Base-by-base conservation (phyloP, 1,140 invertebrate species). In the Zaprionus gabonicus region DNA sequence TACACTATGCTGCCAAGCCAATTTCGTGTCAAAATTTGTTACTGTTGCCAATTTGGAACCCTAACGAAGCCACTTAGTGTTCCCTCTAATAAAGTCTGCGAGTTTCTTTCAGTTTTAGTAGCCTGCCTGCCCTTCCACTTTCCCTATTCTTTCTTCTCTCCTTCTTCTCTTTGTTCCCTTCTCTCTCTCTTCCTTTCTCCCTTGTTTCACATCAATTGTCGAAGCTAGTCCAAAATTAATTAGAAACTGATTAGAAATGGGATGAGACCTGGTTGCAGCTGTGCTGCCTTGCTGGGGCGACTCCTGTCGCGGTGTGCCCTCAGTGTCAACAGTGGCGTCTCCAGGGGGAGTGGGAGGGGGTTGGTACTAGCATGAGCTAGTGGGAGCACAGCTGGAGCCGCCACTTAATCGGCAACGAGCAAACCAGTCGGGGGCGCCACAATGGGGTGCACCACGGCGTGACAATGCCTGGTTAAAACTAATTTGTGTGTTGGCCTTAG, bases 401-500 rank as follows among this genome's bases (percentile, higher is more conserved):
- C 17, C 78, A 76, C 85, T 90, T 88, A 88, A 88, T 90, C 84
- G 84, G 78, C 68, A 46, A n/a, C 15, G 4, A n/a, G 41, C 41
- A n/a, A 90, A 71, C 68, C 74, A 59, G 63, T 68, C 75, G 55
- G 63, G 63, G 49, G 69, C 55, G 66, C 55, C 62, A 79, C 85
- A 88, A 83, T 88, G 81, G 81, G 81, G 71, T 65, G 68, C 84
- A 81, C 69, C 81, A 72, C 75, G 81, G 81, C 84, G 84, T 88
- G 84, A 90, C 84, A 90, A 83, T 82, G 85, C 71, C 84, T 81
- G 85, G 81, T 84, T 88, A 84, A 88, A 88, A 88, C 84, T 88
- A 88, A 88, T 88, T 88, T 88, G 81, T 84, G 78, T 84, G 78
- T 65, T 79, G 57, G 85, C 78, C 64, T 38, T 65, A 55, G 56